A percentile compares a stretch with the other conserved stretches of the same genome.
phyloP scores from a whole-genome alignment of 1,140 invertebrate genomes.

The Euura lappo region DNA sequence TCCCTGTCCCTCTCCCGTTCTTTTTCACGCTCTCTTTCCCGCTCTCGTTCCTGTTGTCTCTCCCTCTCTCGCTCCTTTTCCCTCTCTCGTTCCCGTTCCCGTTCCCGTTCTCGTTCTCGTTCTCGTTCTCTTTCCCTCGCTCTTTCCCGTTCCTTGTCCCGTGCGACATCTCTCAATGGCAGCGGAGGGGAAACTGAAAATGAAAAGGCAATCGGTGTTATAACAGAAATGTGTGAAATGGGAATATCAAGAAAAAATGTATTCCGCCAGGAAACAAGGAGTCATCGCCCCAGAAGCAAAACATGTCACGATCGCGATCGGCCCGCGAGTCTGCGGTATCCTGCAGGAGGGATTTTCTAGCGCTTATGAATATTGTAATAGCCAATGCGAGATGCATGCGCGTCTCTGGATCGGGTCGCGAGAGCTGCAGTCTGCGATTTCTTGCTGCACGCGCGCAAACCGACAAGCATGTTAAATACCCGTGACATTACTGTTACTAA shows the following conservation, averaged over 20 bases:
- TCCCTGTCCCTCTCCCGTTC: slow-evolving; percentile 45
- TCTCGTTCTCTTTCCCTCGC: slow-evolving; percentile 31
- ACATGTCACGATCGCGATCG: slow-evolving; percentile 21
- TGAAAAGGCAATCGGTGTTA: slow-evolving; percentile 10
- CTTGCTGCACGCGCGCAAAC: slow-evolving; percentile 13
- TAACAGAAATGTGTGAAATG: not conserved
- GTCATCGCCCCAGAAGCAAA: slow-evolving; percentile 7
- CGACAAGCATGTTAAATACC: slow-evolving; percentile 19
- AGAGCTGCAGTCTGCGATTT: not conserved
- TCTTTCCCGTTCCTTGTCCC: slow-evolving; percentile 41
- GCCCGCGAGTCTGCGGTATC: slow-evolving; percentile 20
- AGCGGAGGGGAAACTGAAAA: slow-evolving; percentile 36
- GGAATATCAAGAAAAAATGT: not conserved
- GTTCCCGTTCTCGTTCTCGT: slow-evolving; percentile 15
- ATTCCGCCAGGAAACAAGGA: slow-evolving; percentile 14
- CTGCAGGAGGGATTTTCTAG: slow-evolving; percentile 24
- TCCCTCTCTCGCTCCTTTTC: slow-evolving; percentile 34
- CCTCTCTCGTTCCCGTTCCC: slow-evolving; percentile 11
- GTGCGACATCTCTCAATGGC: slow-evolving; percentile 38
- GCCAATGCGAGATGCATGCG: slow-evolving; percentile 14
- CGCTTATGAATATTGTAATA: slow-evolving; percentile 27
- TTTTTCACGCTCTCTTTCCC: slow-evolving; percentile 30
- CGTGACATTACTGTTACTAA: slow-evolving; percentile 17
- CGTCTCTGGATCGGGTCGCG: slow-evolving; percentile 3
- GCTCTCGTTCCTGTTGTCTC: slow-evolving; percentile 14